A percentile compares a stretch with the other conserved stretches of the same genome.
These are phyloP conservation scores for Chrysotoxum bicinctum DNA, from an alignment of 2,888 invertebrate species.

Conservation along the genomic window DNA sequence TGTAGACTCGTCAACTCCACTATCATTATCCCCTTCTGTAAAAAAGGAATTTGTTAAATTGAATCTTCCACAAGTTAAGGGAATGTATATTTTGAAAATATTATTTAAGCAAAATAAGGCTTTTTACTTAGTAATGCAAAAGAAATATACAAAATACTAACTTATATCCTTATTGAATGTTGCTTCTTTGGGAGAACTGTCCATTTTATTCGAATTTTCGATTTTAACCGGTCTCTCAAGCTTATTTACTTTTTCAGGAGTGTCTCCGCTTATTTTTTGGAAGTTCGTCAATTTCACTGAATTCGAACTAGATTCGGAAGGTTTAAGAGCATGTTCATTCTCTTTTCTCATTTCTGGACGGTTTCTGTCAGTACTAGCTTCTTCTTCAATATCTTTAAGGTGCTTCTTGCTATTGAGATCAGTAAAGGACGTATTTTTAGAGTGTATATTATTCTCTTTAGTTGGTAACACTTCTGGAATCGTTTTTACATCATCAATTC, in stretches of 20 bases:
- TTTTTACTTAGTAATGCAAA: too few species aligned
- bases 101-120: background rate
- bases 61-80: background rate
- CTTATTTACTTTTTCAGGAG: slow-evolving; percentile 27
- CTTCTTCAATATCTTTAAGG: slow-evolving; percentile 50
- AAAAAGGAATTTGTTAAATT: slow-evolving; percentile 74
- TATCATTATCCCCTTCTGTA: slow-evolving; percentile 92
- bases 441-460: background rate
- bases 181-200: slow-evolving; percentile 17
- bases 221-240: slow-evolving; percentile 28
- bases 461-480: slow-evolving; percentile 33
- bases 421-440: slow-evolving; percentile 22
- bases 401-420: slow-evolving; percentile 46
- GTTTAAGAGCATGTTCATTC: slow-evolving; percentile 29
- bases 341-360: background rate
- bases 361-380: background rate
- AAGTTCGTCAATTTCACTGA: slow-evolving; percentile 52
- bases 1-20: slow-evolving; percentile 91
- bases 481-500: slow-evolving; percentile 63
- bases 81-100: too few species aligned
- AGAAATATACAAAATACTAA: slow-evolving; percentile 35
- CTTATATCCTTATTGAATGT: slow-evolving; percentile 47
- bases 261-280: slow-evolving; percentile 46
- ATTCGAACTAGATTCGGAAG: slow-evolving; percentile 44
- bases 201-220: background rate